Base-by-base conservation (phyloP, 2,888 invertebrate genomes). In the Caenorhabditis doughertyi region DNA sequence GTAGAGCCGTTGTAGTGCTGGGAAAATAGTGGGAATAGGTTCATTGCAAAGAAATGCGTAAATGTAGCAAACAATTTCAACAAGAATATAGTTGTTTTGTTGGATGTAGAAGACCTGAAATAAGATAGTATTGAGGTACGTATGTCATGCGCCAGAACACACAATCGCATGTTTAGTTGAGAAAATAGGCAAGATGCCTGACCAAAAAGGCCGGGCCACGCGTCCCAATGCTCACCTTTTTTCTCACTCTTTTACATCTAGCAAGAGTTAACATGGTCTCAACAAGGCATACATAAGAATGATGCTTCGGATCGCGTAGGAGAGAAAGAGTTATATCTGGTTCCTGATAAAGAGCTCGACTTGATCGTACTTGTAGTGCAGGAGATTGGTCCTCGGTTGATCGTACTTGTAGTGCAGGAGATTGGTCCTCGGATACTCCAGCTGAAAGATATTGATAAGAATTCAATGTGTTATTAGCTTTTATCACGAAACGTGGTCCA, bases 231-330 rank as follows among this genome's bases (percentile, higher is more conserved):
- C 60, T 49, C 18, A 74, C 77, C 35, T 86, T 49, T 56, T 87
- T 87, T 8, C 87, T 35, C 16, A 88, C 49, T 44, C 88, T 29
- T 13, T 80, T 84, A 58, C 86, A 87, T 60, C 88, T 68, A 1
- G 85, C 85, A 11, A 88, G 70, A 16, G 81, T 81, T 0, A 85
- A 84, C 56, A 85, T 76, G 13, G 84, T 87, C 70, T 88, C 88
- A 11, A 87, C 83, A n/a, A 88, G 68, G 44, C 56, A 51, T 25
- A 64, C 49, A 2, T 81, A 81, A 32, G 81, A 72, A 0, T 25
- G 23, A 18, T 47, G 47, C 62, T 76, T 70, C 1, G 67, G 76
- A n/a, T 84, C 84, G 29, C 68, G 70, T 13, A 79, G 18, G 0
- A 73, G 13, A 0, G 18, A 16, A 25, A 85, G 64, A 1, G 32